Evolutionary conservation across 2,797 vertebrate genomes (phyloP).

Genomic region (Vireo griseus): DNA sequence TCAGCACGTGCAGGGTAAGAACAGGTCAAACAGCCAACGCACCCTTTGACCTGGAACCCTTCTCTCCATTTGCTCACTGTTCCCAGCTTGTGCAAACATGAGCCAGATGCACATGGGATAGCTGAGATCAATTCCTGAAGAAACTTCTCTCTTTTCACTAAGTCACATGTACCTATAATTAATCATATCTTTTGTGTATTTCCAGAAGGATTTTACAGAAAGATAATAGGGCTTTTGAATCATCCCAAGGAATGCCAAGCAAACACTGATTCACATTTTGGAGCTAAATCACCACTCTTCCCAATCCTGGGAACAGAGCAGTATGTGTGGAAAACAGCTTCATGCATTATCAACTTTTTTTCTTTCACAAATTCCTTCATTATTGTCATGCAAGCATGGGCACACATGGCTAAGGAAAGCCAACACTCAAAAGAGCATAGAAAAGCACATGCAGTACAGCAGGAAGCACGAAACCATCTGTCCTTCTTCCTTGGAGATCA

Average conservation of each 20-base stretch:
- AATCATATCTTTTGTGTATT: neutral
- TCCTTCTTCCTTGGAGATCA: neutral
- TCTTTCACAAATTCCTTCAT: neutral
- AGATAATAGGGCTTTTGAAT: neutral
- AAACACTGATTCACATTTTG: neutral
- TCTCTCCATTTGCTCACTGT: neutral
- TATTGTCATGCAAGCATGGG: neutral
- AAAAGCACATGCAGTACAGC: neutral
- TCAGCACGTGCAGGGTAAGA: neutral
- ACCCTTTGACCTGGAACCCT: neutral
- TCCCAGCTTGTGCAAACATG: neutral
- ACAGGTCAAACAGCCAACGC: neutral
- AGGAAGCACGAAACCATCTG: neutral
- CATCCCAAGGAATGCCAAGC: neutral
- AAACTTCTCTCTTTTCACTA: neutral
- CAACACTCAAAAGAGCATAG: neutral
- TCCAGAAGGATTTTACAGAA: neutral
- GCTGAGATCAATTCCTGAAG: neutral
- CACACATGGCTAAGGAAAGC: neutral
- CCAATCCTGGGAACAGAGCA: accelerated
- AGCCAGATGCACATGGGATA: neutral
- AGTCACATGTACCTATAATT: neutral
- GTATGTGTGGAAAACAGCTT: neutral
- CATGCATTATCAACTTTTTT: neutral
- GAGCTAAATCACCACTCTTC: neutral